Conservation (phyloP, 1,140 invertebrate genomes). For the Drosophila elegans region DNA sequence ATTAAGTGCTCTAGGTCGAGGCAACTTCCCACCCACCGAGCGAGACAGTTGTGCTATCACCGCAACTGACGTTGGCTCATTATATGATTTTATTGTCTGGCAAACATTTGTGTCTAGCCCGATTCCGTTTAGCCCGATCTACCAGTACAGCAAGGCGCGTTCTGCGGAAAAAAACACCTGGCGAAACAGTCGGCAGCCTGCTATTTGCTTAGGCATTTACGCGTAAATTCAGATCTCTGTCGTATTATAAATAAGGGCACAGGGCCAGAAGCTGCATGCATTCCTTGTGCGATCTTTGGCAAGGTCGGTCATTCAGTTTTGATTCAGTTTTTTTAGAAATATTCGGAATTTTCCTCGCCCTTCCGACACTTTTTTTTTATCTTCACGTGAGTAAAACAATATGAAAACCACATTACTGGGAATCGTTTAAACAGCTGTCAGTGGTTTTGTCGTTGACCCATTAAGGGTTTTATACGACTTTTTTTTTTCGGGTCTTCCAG, state of each 20-base stretch:
- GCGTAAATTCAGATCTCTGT: constrained; percentile 21
- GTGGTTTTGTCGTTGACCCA: constrained; percentile 30
- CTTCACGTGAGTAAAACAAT: constrained; percentile 37
- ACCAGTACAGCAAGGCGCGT: constrained; percentile 21
- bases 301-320: constrained; percentile 21
- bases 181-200: constrained; percentile 22
- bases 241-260: constrained; percentile 48
- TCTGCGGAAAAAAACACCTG: constrained; percentile 64
- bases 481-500: neutral
- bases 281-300: constrained; percentile 6
- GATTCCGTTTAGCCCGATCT: constrained; percentile 65
- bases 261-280: constrained; percentile 18
- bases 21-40: constrained; percentile 30
- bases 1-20: constrained; percentile 45
- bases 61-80: constrained; percentile 32
- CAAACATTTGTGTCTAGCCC: constrained; percentile 72
- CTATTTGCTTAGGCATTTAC: constrained; percentile 46
- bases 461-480: neutral
- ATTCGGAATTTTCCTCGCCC: no score
- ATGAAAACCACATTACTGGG: neutral
- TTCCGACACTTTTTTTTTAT: neutral
- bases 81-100: constrained; percentile 53
- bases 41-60: neutral
- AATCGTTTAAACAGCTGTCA: constrained; percentile 45
- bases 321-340: neutral